Evolutionary conservation across 2,888 invertebrate genomes (phyloP), one percentile per base, ranked within the genome.

Genomic region (Pristionchus arcanus): DNA sequence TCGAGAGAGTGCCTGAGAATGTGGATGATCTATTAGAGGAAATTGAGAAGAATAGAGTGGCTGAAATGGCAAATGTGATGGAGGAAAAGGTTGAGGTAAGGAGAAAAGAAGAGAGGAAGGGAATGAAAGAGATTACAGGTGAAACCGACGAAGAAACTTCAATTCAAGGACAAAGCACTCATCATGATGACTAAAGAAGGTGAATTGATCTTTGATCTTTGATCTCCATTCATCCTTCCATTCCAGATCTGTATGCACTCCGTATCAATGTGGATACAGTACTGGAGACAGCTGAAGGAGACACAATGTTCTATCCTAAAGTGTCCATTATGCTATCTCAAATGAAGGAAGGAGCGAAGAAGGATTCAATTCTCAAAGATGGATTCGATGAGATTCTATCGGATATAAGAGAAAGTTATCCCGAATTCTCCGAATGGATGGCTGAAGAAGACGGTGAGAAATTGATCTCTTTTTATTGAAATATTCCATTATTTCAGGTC

Each of bases 1-100:
- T 88, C 21, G 87, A 88, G n/a, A 88, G 49, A 31, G 55, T 88
- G 4, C 87, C 87, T 34, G 87, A 74, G 87, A 88, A 55, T 74
- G 49, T 88, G 13, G 87, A 88, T 88, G 87, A 88, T 74, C 55
- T 88, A 19, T 16, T 88, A 19, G 74, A 88, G 37, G 71, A 71
- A 55, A 88, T 88, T 2, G 87, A 88, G 37, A 74, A 88, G 87
- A 88, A 55, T 31, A 19, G 74, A 55, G 25, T 31, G 9, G 74
- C 53, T 59, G 71, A 71, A 16, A 28, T 42, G 53, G 21, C 31
- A 74, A 74, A 19, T 28, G 21, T 25, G n/a, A 25, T 31, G 25
- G 55, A 74, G 19, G 55, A 74, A 34, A 49, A 87, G 25, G 25
- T 28, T 21, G 86, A 63, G 63, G 86, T 59, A 15, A 34, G 49